Base-by-base conservation (phyloP, 2,797 vertebrate genomes). In the Passerculus sandwichensis region DNA sequence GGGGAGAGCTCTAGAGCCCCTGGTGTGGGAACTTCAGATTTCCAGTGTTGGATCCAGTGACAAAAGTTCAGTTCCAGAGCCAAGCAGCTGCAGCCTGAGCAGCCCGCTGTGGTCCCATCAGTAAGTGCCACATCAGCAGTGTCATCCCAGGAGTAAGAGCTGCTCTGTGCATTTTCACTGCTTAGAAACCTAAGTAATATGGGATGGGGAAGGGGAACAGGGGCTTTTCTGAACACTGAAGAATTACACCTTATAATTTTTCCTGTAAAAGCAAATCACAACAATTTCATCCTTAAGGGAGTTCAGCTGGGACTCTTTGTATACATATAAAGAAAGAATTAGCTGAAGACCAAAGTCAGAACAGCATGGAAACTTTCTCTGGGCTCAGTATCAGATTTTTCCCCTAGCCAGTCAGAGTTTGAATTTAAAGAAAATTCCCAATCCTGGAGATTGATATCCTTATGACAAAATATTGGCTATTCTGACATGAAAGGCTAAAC, bases 121-220 rank as follows among this genome's bases (percentile, higher is more conserved):
- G 5, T 7, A 29, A 51, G 23, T 29, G 22, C 20, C 67, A 13
- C 22, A 45, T 19, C 51, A 30, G 29, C 2, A 11, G 23, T 32
- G 29, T 74, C 30, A 45, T 9, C 10, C 11, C 40, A 74, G 53
- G 5, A 19, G 3, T 22, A 29, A 62, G 29, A 71, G 18, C 6
- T 60, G 3, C 18, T 4, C 17, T 71, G 15, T 5, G 16, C 4
- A 3, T 69, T 91, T 42, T 50, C 38, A 32, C 10, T 9, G 3
- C 59, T 78, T 38, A 22, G 22, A 71, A 86, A 75, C 5, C 12
- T 29, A 17, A 74, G 42, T 26, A 26, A 36, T 59, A 5, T 23
- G 34, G 18, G 5, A 26, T 6, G 9, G 11, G 11, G 13, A 19
- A 6, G 4, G 5, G 8, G 2, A 40, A 5, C 0, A 0, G 10